phyloP scores from a whole-genome alignment of 2,888 invertebrate genomes.

The Phania funesta region DNA sequence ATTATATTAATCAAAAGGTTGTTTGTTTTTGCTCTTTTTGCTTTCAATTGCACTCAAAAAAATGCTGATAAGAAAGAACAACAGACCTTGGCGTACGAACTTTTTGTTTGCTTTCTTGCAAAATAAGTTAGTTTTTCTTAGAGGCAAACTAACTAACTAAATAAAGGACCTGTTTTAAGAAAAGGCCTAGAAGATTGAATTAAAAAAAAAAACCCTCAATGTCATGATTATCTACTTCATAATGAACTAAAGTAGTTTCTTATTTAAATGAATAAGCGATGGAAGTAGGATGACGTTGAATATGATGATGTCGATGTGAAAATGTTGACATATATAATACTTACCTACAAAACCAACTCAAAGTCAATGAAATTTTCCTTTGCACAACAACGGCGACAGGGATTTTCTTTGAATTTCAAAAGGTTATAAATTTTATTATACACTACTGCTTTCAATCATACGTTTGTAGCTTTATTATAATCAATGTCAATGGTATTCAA shows the following conservation, averaged over 20 bases:
- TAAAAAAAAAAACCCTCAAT: conserved; percentile 29
- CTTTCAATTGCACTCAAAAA: conserved; percentile 13
- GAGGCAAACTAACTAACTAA: conserved; percentile 9
- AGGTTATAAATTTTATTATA: conserved; percentile 31
- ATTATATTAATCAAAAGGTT: conserved; percentile 32
- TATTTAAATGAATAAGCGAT: conserved; percentile 29
- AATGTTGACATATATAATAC: conserved; percentile 19
- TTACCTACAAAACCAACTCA: conserved; percentile 27
- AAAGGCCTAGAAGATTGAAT: conserved; percentile 14
- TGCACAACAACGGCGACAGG: conserved; percentile 5
- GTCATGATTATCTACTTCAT: conserved; percentile 41
- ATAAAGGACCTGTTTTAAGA: conserved; percentile 27
- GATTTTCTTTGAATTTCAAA: conserved; percentile 16
- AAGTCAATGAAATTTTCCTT: conserved; percentile 32
- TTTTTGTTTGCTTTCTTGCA: conserved; percentile 9
- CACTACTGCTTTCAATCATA: not conserved
- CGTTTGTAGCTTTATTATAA: conserved; percentile 39
- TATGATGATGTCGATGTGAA: conserved; percentile 12
- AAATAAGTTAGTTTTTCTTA: not conserved
- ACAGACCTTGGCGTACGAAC: conserved; percentile 54
- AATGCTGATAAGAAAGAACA: conserved; percentile 1
- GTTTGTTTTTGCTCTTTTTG: not conserved
- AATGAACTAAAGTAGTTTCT: conserved; percentile 38
- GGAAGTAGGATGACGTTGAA: not conserved
- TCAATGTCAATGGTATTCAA: conserved; percentile 57